These are phyloP conservation scores for Timandra comae DNA, from an alignment of 2,888 invertebrate species.

Conservation along the genomic window DNA sequence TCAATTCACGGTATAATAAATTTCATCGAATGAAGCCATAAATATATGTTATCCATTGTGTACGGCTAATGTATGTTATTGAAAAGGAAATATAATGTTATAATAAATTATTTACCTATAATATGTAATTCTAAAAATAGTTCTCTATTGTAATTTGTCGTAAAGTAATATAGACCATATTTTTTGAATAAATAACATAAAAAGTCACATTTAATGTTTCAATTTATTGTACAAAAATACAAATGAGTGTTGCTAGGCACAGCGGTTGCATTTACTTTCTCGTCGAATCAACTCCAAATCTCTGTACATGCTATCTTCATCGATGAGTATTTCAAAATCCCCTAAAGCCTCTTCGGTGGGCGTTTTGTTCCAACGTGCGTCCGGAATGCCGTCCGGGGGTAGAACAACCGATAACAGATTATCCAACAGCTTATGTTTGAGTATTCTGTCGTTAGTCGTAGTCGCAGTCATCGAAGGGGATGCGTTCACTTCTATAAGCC, in stretches of 20 bases:
- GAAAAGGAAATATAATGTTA: too few relatives aligned
- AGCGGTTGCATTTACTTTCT: constrained; percentile 24
- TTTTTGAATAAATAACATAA: too few relatives aligned
- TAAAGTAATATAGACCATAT: too few relatives aligned
- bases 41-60: too few relatives aligned
- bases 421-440: constrained; percentile 94
- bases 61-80: too few relatives aligned
- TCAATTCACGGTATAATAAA: constrained; percentile 41
- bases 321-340: constrained; percentile 83
- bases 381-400: constrained; percentile 90
- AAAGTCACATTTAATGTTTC: too few relatives aligned
- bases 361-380: constrained; percentile 90
- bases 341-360: constrained; percentile 83
- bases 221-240: too few relatives aligned
- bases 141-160: too few relatives aligned
- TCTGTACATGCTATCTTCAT: constrained; percentile 84
- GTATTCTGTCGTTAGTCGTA: constrained; percentile 92
- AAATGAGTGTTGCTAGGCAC: too few relatives aligned
- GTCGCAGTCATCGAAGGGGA: constrained; percentile 95
- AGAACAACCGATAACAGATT: constrained; percentile 92
- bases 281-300: constrained; percentile 39
- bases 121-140: too few relatives aligned
- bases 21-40: constrained; percentile 24
- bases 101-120: too few relatives aligned
- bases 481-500: constrained; percentile 95